phyloP scores from a whole-genome alignment of 1,140 invertebrate genomes.

The Anastatus disparis region DNA sequence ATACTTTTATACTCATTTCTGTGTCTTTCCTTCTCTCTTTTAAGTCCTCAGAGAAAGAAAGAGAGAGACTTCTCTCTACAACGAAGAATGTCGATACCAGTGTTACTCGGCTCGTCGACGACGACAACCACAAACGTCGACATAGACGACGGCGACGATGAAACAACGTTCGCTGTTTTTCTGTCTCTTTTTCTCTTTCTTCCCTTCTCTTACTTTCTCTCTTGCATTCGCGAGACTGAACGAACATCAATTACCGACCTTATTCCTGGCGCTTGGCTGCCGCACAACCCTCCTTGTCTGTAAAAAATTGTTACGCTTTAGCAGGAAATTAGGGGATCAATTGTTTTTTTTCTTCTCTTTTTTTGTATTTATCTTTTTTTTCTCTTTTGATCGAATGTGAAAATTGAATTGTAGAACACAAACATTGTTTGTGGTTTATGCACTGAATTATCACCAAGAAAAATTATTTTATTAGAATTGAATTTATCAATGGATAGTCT shows the following conservation, averaged over 20 bases:
- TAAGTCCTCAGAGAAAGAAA: conserved; percentile 50
- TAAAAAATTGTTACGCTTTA: conserved; percentile 38
- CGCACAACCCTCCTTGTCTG: conserved; percentile 16
- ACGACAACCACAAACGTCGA: conserved; percentile 41
- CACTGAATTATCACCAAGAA: too few relatives aligned
- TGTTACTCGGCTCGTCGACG: conserved; percentile 32
- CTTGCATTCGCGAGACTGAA: conserved; percentile 17
- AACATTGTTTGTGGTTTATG: too few relatives aligned
- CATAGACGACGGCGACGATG: conserved; percentile 31
- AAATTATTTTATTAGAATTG: too few relatives aligned
- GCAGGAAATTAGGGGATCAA: conserved; percentile 34
- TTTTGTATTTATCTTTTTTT: too few relatives aligned
- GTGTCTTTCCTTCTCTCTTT: conserved; percentile 7
- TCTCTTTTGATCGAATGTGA: too few relatives aligned
- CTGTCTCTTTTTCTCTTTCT: too few relatives aligned
- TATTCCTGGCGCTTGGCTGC: neutral
- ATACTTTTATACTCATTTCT: neutral
- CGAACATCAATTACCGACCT: conserved; percentile 39
- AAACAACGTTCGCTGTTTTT: conserved; percentile 26
- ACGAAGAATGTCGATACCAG: conserved; percentile 60
- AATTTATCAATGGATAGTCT: too few relatives aligned
- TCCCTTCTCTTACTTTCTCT: conserved; percentile 3
- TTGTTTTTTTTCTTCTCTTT: neutral
- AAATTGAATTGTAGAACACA: too few relatives aligned
- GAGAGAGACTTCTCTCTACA: too few relatives aligned